Evolutionary conservation across 2,113 vertebrate genomes (phyloP), one percentile per base, ranked within the genome.

Genomic region (Numenius arquata): DNA sequence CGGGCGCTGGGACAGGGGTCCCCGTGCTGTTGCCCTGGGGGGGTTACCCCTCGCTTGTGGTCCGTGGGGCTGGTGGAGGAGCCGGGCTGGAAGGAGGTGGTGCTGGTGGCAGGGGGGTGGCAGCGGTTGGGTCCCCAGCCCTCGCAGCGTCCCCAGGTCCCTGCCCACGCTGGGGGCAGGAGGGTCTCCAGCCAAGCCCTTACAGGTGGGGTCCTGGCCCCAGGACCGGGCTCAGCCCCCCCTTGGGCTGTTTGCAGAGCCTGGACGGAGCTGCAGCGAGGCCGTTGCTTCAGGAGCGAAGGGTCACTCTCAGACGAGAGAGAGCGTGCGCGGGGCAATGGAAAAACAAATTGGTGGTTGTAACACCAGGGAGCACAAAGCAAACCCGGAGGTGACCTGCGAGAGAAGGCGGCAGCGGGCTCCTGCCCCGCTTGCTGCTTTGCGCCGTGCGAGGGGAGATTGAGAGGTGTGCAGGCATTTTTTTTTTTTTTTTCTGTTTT

Each of bases 371-470:
- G 73, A 95, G 91, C 94, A 71, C 25, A 92, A 92, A 92, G 86
- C 94, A 92, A 91, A 95, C 77, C 73, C 73, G 67, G 95, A 89
- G 93, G 92, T 83, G 84, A 96, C 84, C 89, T 82, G 95, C 11
- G 8, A 50, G 89, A 27, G 92, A 91, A 41, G 89, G 62, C 56
- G 3, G 79, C n/a, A 8, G 71, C 0, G 2, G 13, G 66, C 66
- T 89, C 78, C 88, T 89, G 76, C 45, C 83, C 86, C 67, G 43
- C 20, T 89, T 20, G 52, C 45, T 61, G 67, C 76, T 89, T 73
- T 25, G 2, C 17, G 41, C 48, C 22, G 22, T 68, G 77, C 53
- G 82, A 85, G 87, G 80, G 72, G 65, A 65, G 86, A 45, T 0
- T 89, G 73, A 85, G 59, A 89, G 82, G 27, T 47, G n/a, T 85